Evolutionary conservation across 2,888 invertebrate species (phyloP).

Genomic region (Anthophora plumipes): DNA sequence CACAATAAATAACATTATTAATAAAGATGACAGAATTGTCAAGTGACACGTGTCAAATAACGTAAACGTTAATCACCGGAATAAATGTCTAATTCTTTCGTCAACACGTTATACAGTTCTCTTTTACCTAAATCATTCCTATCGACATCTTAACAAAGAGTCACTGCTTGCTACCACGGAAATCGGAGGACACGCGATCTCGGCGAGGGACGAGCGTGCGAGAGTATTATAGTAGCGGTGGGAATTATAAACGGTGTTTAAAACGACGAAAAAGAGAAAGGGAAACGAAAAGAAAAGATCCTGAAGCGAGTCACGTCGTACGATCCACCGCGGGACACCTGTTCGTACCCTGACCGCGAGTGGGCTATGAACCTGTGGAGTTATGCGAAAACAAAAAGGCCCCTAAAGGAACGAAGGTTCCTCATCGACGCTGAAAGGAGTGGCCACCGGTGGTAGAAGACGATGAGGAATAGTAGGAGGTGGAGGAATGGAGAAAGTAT

Average conservation of each 20-base stretch:
- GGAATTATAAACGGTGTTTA: conserved; percentile 55
- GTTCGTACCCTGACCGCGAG: conserved; percentile 59
- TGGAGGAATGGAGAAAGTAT: conserved; percentile 32
- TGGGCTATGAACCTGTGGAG: conserved; percentile 58
- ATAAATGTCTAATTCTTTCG: background rate
- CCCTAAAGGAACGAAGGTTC: conserved; percentile 30
- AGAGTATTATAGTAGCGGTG: conserved; percentile 45
- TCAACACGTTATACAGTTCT: background rate
- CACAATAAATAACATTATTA: too few species aligned
- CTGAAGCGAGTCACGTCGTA: conserved; percentile 40
- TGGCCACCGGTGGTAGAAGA: conserved; percentile 43
- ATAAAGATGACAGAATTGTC: background rate
- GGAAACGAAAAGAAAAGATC: conserved; percentile 8
- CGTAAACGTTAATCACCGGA: too few species aligned
- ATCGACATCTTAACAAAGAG: conserved; percentile 21
- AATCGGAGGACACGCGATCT: conserved; percentile 40
- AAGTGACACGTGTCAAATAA: too few species aligned
- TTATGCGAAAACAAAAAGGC: conserved; percentile 65
- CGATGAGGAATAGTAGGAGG: conserved; percentile 15
- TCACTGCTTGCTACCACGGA: conserved; percentile 14
- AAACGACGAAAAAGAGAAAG: conserved; percentile 25
- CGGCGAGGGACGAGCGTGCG: conserved; percentile 12
- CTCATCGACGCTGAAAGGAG: conserved; percentile 69
- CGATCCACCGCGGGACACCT: conserved; percentile 65
- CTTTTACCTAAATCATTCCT: background rate